Conservation (phyloP, 2,888 invertebrate species). For the Kryphioiulus occultus region DNA sequence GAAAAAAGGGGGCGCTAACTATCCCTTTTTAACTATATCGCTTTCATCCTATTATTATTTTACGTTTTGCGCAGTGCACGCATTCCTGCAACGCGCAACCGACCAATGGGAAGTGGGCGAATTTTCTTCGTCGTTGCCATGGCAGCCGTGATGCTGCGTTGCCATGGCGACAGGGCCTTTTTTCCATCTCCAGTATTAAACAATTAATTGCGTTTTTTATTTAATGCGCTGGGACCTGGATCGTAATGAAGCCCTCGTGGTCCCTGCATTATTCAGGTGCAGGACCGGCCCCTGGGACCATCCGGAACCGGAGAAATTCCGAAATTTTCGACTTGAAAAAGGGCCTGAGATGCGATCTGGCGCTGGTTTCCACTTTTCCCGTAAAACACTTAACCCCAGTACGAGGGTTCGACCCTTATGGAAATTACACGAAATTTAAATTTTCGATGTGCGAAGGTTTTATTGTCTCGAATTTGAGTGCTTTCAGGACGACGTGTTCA, state of each 20-base stretch:
- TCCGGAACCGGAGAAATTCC: background rate
- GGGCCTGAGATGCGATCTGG: background rate
- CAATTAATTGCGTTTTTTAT: conserved; percentile 25
- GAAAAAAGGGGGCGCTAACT: conserved; percentile 3
- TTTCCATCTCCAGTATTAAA: conserved; percentile 2
- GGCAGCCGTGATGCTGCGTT: conserved; percentile 19
- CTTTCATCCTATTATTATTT: conserved; percentile 31
- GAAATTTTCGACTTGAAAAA: background rate
- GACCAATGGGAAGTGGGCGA: background rate
- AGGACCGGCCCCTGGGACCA: background rate
- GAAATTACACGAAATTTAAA: too few species aligned
- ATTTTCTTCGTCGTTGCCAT: background rate
- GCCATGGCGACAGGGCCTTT: background rate
- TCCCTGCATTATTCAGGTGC: background rate
- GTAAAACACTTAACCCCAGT: too few species aligned
- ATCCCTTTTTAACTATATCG: conserved; percentile 37
- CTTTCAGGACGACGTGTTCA: too few species aligned
- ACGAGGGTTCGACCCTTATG: too few species aligned
- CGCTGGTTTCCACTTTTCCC: too few species aligned
- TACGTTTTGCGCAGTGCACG: conserved; percentile 31
- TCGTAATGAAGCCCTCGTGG: background rate
- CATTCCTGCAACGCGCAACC: background rate
- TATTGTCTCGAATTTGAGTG: too few species aligned
- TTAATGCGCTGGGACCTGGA: background rate
- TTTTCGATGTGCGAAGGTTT: too few species aligned